Evolutionary conservation across 2,797 vertebrate species (phyloP).

Genomic region (Furcifer pardalis): DNA sequence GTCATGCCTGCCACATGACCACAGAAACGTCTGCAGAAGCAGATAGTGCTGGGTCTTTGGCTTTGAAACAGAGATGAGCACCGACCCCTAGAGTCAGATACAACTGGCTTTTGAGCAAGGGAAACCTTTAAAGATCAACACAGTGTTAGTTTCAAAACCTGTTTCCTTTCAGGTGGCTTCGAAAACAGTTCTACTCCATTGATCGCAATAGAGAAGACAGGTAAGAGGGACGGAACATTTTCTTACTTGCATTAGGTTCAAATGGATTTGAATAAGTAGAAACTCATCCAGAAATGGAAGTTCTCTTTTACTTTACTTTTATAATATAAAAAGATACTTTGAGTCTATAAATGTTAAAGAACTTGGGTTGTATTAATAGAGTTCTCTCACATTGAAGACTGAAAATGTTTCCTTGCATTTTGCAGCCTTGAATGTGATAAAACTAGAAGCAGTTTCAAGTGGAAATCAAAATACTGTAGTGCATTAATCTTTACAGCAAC

Average conservation of each 20-base stretch:
- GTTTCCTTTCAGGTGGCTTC: constrained; percentile 86
- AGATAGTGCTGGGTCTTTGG: no score
- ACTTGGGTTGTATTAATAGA: background rate
- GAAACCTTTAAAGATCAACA: background rate
- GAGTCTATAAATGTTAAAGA: background rate
- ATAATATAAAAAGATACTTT: no score
- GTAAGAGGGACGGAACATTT: constrained; percentile 71
- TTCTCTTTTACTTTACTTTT: background rate
- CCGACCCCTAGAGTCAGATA: no score
- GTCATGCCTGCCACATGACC: no score
- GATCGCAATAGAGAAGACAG: constrained; percentile 95
- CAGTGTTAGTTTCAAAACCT: background rate
- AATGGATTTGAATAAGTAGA: background rate
- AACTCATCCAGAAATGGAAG: background rate
- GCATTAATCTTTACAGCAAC: background rate
- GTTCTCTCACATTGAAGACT: background rate
- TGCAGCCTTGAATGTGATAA: background rate
- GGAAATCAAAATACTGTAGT: background rate
- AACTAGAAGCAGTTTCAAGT: background rate
- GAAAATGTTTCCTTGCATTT: background rate
- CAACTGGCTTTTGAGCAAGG: no score
- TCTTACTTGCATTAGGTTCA: background rate
- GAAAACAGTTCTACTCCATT: constrained; percentile 95
- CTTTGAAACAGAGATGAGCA: no score
- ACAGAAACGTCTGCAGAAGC: no score